A percentile compares a stretch with the other conserved stretches of the same genome.
Conservation (phyloP, 2,797 vertebrate species). For the Neomorphus geoffroyi region DNA sequence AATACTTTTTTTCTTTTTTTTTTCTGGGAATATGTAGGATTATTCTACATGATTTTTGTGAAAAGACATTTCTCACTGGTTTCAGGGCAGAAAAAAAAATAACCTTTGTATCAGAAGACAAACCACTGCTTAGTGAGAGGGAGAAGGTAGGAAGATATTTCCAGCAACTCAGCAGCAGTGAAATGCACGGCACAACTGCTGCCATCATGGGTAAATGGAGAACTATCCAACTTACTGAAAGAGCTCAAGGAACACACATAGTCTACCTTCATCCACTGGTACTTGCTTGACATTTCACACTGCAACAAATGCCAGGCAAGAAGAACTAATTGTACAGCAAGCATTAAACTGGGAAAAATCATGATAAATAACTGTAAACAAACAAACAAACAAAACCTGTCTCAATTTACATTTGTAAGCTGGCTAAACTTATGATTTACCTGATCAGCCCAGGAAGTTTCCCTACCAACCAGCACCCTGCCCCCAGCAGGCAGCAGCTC, state of each 20-base stretch:
- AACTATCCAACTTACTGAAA: background rate
- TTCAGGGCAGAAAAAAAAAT: background rate
- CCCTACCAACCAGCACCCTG: background rate
- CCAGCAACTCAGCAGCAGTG: background rate
- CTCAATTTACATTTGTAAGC: background rate
- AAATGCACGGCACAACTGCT: background rate
- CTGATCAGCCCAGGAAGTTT: background rate
- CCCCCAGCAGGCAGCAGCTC: background rate
- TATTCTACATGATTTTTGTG: background rate
- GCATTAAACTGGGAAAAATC: background rate
- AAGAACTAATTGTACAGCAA: background rate
- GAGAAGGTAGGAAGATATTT: background rate
- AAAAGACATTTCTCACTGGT: background rate
- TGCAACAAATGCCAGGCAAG: background rate
- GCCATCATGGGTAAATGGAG: background rate
- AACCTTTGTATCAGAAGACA: background rate
- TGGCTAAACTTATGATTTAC: background rate
- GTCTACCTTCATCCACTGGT: background rate
- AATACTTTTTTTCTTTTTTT: background rate
- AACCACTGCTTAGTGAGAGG: background rate
- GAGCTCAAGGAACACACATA: background rate
- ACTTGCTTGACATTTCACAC: conserved; percentile 1
- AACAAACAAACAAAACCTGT: background rate
- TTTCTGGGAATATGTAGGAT: background rate
- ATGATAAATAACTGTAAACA: background rate